A percentile compares a stretch with the other conserved stretches of the same genome.
These are phyloP conservation scores for Lepidurus packardi DNA, from an alignment of 1,140 invertebrate genomes.

Conservation along the genomic window DNA sequence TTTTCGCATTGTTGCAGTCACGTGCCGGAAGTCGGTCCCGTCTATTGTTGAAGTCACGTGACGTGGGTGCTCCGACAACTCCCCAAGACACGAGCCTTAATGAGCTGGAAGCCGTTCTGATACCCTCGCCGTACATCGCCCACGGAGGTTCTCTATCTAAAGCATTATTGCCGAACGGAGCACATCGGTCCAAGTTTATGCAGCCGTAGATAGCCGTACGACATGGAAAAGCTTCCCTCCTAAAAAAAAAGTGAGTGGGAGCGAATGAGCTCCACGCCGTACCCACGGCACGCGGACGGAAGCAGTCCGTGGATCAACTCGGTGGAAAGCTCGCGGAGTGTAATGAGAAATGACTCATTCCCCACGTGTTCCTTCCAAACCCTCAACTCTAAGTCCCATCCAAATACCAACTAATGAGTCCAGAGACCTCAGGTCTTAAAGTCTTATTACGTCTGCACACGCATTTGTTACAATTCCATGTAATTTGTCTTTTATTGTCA, in stretches of 20 bases:
- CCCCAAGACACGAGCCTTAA: neutral
- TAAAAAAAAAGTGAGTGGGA: neutral
- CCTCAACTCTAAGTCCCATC: neutral
- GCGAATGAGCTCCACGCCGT: neutral
- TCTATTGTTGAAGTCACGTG: slow-evolving; percentile 1
- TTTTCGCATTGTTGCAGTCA: slow-evolving; percentile 3
- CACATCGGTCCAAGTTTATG: neutral
- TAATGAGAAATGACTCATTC: neutral
- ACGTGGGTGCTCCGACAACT: neutral
- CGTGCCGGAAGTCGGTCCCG: neutral
- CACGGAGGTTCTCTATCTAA: too few relatives aligned
- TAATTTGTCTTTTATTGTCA: too few relatives aligned
- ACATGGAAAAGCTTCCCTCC: neutral
- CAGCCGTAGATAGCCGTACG: neutral
- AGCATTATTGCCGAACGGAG: too few relatives aligned
- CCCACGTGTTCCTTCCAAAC: neutral
- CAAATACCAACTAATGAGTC: neutral
- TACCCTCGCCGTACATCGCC: too few relatives aligned
- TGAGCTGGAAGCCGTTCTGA: neutral
- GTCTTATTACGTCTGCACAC: too few relatives aligned
- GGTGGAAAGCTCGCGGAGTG: neutral
- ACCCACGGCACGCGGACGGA: slow-evolving; percentile 8
- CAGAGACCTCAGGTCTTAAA: neutral
- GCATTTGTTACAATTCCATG: too few relatives aligned
- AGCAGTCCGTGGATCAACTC: neutral